Base-by-base conservation (phyloP, 2,888 invertebrate species). In the Theodoxus fluviatilis region DNA sequence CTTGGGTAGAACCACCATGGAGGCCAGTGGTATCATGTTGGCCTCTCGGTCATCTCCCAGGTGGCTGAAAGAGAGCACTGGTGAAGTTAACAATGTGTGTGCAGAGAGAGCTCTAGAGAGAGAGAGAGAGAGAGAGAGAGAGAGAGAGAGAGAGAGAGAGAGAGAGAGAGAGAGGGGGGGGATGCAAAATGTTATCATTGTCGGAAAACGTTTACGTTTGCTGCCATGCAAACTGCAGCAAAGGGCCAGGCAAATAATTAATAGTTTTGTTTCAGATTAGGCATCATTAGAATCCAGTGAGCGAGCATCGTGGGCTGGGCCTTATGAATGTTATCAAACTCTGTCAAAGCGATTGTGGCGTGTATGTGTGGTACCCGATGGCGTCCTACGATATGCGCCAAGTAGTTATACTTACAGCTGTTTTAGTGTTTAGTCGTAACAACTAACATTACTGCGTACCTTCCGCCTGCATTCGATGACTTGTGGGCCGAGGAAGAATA, bases 1-100 rank as follows among this genome's bases (percentile, higher is more conserved):
- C 69, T 83, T 83, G 9, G 86, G 86, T 35, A 81, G 64, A 12
- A 81, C 79, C n/a, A 80, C 82, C 82, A 83, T 77, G 4, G 81
- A 81, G 18, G 82, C 83, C 68, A 83, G 55, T 7, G 83, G 83
- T 33, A 83, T 74, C 64, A 82, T 76, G 73, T 81, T 82, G 33
- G 77, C 74, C 57, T 81, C 80, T 68, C 80, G 71, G 25, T 83
- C 83, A 70, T 81, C 82, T n/a, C 76, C 69, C 4, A 71, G 68
- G 67, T 79, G 79, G 59, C 80, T 80, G 72, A 47, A 78, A 76
- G 37, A 63, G 69, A 55, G 25, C 55, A 67, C 47, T 57, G 40
- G 33, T 31, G 25, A 15, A 31, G 31, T 31, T 33, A 49, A 55
- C 15, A 22, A 28, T 3, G 28, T 49, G 35, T 61, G 12, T 68